A percentile compares a stretch with the other conserved stretches of the same genome.
phyloP scores from a whole-genome alignment of 1,140 invertebrate species.

The Drosophila melanica region DNA sequence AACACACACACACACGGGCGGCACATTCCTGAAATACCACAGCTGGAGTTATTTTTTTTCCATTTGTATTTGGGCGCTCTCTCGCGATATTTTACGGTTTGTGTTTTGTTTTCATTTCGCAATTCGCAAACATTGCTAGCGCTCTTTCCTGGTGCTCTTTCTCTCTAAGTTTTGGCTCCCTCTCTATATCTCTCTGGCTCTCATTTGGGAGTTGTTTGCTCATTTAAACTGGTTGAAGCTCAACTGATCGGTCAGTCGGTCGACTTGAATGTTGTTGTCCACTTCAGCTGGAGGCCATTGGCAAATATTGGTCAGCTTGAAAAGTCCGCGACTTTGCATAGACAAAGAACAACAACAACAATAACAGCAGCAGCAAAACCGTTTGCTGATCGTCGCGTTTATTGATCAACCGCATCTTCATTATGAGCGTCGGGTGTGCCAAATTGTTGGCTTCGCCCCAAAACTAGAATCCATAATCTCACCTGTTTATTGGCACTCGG shows the following conservation, averaged over 20 bases:
- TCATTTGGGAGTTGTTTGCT: conserved; percentile 1
- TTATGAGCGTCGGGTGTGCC: conserved; percentile 56
- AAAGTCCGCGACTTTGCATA: conserved; percentile 53
- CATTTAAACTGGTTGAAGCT: conserved; percentile 61
- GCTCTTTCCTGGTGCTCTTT: neutral
- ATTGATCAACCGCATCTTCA: conserved; percentile 36
- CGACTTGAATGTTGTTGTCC: conserved; percentile 35
- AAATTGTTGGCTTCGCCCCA: conserved; percentile 61
- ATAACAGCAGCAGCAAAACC: conserved; percentile 7
- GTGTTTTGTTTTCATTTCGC: conserved; percentile 63
- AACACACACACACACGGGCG: conserved; percentile 35
- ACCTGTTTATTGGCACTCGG: conserved; percentile 15
- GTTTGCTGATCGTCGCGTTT: conserved; percentile 18
- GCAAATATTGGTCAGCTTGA: conserved; percentile 74
- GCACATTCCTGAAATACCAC: conserved; percentile 59
- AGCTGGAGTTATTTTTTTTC: conserved; percentile 21
- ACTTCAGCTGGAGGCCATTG: conserved; percentile 27
- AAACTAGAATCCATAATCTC: conserved; percentile 42
- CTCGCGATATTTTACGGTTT: conserved; percentile 13
- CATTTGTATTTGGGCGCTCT: neutral
- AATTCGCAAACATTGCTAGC: conserved; percentile 52
- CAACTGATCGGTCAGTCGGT: conserved; percentile 49
- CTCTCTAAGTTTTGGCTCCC: conserved; percentile 1
- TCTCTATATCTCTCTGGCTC: neutral
- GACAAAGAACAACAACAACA: conserved; percentile 32